A percentile compares a stretch with the other conserved stretches of the same genome.
These are phyloP conservation scores for Drosophila trichaetosa DNA, from an alignment of 2,888 invertebrate species.

Conservation along the genomic window DNA sequence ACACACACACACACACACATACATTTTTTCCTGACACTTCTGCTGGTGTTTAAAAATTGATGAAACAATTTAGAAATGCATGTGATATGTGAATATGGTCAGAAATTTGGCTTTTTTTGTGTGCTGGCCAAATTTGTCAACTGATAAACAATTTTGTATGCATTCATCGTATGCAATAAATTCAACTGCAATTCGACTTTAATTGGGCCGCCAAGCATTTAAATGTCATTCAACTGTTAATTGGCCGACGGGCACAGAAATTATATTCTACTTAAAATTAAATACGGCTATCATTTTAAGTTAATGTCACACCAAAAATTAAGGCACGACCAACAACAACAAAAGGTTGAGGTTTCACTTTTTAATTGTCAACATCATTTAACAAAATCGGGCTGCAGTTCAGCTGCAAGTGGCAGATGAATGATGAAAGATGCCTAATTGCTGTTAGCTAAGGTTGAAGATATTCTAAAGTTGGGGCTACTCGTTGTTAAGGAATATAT, in stretches of 20 bases:
- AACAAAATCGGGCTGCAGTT: constrained; percentile 8
- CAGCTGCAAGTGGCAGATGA: neutral
- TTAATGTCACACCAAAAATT: constrained; percentile 51
- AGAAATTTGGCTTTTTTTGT: constrained; percentile 2
- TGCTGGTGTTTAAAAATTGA: constrained; percentile 63
- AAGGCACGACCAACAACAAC: constrained; percentile 12
- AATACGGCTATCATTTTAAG: constrained; percentile 61
- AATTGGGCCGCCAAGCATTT: constrained; percentile 63
- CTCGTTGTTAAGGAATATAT: neutral
- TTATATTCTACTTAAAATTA: constrained; percentile 65
- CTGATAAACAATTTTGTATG: constrained; percentile 43
- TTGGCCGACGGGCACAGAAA: constrained; percentile 50
- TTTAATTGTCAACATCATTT: constrained; percentile 12
- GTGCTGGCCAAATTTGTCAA: constrained; percentile 52
- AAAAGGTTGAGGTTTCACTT: constrained; percentile 7
- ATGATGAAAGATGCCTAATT: constrained; percentile 6
- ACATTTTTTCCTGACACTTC: constrained; percentile 76
- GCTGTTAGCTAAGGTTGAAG: constrained; percentile 4
- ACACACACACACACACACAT: constrained; percentile 21
- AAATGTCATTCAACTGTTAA: constrained; percentile 80
- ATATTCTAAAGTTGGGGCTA: neutral
- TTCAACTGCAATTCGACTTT: constrained; percentile 49
- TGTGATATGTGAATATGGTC: constrained; percentile 31
- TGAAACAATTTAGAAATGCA: constrained; percentile 68
- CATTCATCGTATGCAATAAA: constrained; percentile 60